phyloP scores from a whole-genome alignment of 2,113 vertebrate species.

The Xenus cinereus region DNA sequence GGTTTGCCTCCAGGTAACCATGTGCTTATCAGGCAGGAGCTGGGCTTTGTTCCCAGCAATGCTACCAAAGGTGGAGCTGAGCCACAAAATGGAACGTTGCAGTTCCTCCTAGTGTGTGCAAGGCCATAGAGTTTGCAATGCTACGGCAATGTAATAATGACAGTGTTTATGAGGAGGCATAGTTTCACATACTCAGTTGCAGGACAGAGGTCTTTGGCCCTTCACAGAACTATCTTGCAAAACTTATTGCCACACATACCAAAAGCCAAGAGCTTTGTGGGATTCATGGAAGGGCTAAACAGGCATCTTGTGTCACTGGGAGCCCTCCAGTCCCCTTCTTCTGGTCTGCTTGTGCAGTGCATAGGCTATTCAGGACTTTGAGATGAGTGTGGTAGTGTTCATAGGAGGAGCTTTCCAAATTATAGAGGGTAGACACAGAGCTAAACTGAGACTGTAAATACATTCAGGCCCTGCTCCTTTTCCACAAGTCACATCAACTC shows the following conservation, averaged over 20 bases:
- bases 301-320: not conserved
- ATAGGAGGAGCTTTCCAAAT: not conserved
- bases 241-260: not conserved
- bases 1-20: not conserved
- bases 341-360: not conserved
- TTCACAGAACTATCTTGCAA: constrained; percentile 20
- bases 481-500: not conserved
- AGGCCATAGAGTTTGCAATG: not conserved
- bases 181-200: not conserved
- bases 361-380: not conserved
- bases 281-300: not conserved
- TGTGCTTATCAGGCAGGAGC: not conserved
- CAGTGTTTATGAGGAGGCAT: not conserved
- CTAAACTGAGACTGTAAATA: not conserved
- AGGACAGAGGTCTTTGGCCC: constrained; percentile 15
- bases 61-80: not conserved
- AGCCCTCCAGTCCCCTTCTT: not conserved
- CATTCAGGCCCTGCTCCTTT: not conserved
- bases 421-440: not conserved
- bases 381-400: not conserved
- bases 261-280: not conserved
- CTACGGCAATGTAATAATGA: not conserved
- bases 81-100: not conserved
- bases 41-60: not conserved
- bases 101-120: not conserved